Evolutionary conservation across 2,113 vertebrate species (phyloP).

Genomic region (Odontophorus gujanensis): DNA sequence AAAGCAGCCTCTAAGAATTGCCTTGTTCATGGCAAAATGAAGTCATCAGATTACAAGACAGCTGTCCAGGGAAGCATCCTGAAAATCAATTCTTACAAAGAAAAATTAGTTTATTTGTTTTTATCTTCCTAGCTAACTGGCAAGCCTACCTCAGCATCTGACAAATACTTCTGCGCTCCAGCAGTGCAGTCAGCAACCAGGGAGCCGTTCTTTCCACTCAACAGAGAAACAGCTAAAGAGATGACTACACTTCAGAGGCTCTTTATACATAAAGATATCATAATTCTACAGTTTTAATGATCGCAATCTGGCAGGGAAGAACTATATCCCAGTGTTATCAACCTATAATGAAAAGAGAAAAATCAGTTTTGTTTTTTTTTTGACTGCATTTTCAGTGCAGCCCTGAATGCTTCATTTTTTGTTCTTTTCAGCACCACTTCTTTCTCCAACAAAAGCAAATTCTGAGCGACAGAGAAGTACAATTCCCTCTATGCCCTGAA

Average conservation of each 20-base stretch:
- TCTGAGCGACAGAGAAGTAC: constrained; percentile 64
- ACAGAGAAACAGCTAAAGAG: background rate
- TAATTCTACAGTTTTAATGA: constrained; percentile 21
- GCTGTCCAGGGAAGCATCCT: background rate
- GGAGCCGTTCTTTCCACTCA: background rate
- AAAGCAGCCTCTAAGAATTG: background rate
- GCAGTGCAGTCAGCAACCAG: background rate
- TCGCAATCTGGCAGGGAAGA: constrained; percentile 24
- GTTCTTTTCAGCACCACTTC: constrained; percentile 40
- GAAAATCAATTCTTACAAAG: background rate
- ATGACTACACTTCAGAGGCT: background rate
- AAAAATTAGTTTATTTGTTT: background rate
- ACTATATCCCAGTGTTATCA: background rate
- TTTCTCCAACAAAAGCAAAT: constrained; percentile 61
- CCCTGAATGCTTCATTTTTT: constrained; percentile 58
- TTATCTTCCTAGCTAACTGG: background rate
- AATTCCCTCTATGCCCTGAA: constrained; percentile 66
- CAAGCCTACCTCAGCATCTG: background rate
- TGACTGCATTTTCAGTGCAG: constrained; percentile 15
- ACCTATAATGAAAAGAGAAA: background rate
- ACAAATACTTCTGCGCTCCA: background rate
- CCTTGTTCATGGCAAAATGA: background rate
- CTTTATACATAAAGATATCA: background rate
- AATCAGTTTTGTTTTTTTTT: background rate
- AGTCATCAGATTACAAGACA: background rate